These are phyloP conservation scores for Amphiprion ocellaris DNA, from an alignment of 2,113 vertebrate species.

Conservation along the genomic window DNA sequence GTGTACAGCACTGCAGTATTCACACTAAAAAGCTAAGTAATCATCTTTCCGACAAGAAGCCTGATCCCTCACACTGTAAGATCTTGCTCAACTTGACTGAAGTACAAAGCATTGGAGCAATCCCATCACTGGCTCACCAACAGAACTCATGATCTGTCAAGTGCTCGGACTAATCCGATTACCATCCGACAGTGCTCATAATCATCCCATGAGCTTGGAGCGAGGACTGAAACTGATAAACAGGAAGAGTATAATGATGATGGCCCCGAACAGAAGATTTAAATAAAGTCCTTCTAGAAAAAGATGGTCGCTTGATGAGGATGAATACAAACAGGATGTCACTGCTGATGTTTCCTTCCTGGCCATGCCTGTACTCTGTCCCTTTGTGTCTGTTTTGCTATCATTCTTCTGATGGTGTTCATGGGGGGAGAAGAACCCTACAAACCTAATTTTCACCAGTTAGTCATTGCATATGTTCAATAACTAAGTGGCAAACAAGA, in stretches of 20 bases:
- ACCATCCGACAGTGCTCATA: conserved; percentile 51
- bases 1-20: too few species aligned
- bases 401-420: conserved; percentile 17
- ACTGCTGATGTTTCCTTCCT: conserved; percentile 60
- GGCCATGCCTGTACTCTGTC: conserved; percentile 37
- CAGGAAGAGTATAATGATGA: conserved; percentile 75
- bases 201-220: conserved; percentile 42
- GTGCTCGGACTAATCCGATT: conserved; percentile 71
- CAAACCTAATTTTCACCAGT: conserved; percentile 37
- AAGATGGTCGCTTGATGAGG: conserved; percentile 43
- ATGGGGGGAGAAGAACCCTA: background rate
- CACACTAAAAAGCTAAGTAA: too few species aligned
- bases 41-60: too few species aligned
- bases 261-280: conserved; percentile 58
- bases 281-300: conserved; percentile 49
- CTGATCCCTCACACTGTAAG: background rate
- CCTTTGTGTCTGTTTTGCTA: background rate
- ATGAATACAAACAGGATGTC: conserved; percentile 66
- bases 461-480: background rate
- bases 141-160: conserved; percentile 70
- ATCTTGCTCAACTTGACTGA: conserved; percentile 11
- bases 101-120: conserved; percentile 17
- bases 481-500: background rate
- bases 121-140: conserved; percentile 16
- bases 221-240: conserved; percentile 58